These are phyloP conservation scores for Papilio protenor DNA, from an alignment of 2,888 invertebrate genomes.

Conservation along the genomic window DNA sequence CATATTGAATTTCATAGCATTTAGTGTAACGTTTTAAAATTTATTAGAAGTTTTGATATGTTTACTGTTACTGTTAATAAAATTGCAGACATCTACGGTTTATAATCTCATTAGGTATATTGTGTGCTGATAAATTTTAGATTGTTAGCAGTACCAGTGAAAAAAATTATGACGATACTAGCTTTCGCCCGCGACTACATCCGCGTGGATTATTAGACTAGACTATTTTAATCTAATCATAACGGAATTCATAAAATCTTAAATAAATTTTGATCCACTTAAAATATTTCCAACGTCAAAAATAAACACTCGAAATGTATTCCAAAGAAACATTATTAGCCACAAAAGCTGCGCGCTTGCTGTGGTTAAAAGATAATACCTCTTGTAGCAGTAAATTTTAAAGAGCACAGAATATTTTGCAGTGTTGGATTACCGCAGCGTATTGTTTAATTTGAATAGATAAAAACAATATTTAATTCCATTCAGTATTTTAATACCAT, in stretches of 20 bases:
- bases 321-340: conserved; percentile 27
- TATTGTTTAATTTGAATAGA: conserved; percentile 26
- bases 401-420: conserved; percentile 18
- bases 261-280: not conserved
- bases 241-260: not conserved
- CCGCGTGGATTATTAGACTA: too few relatives aligned
- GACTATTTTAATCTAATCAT: not conserved
- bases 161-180: too few relatives aligned
- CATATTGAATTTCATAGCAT: conserved; percentile 32
- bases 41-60: not conserved
- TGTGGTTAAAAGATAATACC: conserved; percentile 27
- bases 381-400: conserved; percentile 26
- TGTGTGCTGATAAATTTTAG: not conserved
- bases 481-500: not conserved
- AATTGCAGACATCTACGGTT: not conserved
- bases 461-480: conserved; percentile 10
- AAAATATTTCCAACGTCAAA: conserved; percentile 18
- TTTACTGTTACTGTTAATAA: not conserved
- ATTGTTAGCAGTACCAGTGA: too few relatives aligned
- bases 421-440: conserved; percentile 12
- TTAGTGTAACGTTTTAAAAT: not conserved
- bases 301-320: conserved; percentile 20
- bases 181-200: too few relatives aligned
- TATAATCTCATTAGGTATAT: not conserved
- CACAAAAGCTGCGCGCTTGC: conserved; percentile 18